Base-by-base conservation (phyloP, 2,797 vertebrate species). In the Manis javanica region DNA sequence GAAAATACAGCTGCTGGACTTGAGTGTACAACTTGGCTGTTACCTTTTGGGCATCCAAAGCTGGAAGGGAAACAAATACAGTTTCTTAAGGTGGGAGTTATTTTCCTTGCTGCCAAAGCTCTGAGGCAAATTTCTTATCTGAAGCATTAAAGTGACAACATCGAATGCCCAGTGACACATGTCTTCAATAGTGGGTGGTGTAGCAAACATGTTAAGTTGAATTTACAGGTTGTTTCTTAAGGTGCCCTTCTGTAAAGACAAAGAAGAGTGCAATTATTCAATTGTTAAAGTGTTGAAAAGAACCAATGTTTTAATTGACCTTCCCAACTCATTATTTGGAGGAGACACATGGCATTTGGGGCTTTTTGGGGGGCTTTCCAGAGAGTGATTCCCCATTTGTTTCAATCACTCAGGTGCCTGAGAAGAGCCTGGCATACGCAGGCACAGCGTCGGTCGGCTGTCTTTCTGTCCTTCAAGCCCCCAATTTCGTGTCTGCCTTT, bases 381-480 rank as follows among this genome's bases (percentile, higher is more conserved):
- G 12, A 24, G 46, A 88, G 18, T 69, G 24, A 88, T 88, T 92
- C 95, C 77, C 93, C 82, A 4, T 78, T 83, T 92, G 1, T 92
- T 97, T 95, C 92, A 2, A 71, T 96, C 95, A 31, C 91, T 8
- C 97, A 99, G 99, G 97, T 96, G 79, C 75, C 93, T 95, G 97
- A 85, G 98, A 98, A 97, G 99, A 99, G 42, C 96, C 98, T 66
- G 96, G 39, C 5, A 77, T 98, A 0, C 99, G 94, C 99, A 98
- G 90, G 98, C 99, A 18, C 98, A 99, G 90, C 98, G 98, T 90
- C 98, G 99, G 9, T 99, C 99, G 0, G 97, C 98, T 2, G 98
- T 99, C 72, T 98, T 99, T 11, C 98, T 99, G 97, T 98, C 99
- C 86, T 99, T 99, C 68, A 98, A 99, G 83, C 87, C 98, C 21